Evolutionary conservation across 1,140 invertebrate species (phyloP).

Genomic region (Charaxes varanes): DNA sequence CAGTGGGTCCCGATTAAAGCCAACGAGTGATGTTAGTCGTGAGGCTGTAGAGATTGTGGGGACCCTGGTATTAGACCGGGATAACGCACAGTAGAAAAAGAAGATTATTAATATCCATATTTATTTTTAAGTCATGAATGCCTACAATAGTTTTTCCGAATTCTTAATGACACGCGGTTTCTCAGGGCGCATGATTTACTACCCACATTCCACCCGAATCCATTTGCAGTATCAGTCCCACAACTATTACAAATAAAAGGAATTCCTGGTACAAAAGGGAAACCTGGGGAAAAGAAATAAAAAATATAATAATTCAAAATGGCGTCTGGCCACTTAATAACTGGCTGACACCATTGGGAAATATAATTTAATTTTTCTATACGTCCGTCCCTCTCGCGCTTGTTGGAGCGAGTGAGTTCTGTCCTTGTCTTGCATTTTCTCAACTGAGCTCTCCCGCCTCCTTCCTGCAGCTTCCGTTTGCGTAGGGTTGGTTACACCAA

Average conservation of each 20-base stretch:
- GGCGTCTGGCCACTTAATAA: constrained; percentile 75
- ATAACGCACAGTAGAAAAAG: no score
- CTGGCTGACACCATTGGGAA: constrained; percentile 75
- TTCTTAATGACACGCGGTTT: constrained; percentile 32
- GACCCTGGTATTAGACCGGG: no score
- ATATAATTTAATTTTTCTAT: constrained; percentile 75
- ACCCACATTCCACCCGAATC: constrained; percentile 36
- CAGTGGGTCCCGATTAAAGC: no score
- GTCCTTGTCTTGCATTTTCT: constrained; percentile 46
- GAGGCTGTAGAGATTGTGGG: no score
- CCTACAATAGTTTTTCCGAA: constrained; percentile 2
- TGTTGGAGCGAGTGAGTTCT: constrained; percentile 13
- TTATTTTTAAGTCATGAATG: no score
- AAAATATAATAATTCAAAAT: constrained; percentile 73
- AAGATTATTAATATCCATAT: no score
- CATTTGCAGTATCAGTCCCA: constrained; percentile 51
- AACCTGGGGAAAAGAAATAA: constrained; percentile 59
- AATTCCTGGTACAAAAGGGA: constrained; percentile 58
- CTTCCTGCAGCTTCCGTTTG: constrained; percentile 49
- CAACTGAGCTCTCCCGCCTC: constrained; percentile 38
- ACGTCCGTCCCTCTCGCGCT: constrained; percentile 36
- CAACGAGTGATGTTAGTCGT: no score
- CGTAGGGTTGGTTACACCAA: constrained; percentile 14
- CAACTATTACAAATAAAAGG: constrained; percentile 66
- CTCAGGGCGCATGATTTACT: constrained; percentile 40